phyloP scores from a whole-genome alignment of 1,140 invertebrate species.

The Drosophila pachea region DNA sequence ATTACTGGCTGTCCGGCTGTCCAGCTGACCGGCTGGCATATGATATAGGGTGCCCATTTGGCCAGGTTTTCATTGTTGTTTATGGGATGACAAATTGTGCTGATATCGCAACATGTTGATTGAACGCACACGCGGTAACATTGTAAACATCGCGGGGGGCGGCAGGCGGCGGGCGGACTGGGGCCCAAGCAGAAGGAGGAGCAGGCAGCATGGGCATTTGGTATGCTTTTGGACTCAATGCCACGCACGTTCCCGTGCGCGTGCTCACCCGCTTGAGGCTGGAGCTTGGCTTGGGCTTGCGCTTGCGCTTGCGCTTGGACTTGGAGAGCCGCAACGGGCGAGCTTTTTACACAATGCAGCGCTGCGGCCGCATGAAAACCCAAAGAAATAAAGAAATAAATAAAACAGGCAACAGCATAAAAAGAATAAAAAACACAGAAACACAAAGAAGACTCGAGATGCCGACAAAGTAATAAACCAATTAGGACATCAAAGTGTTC shows the following conservation, averaged over 20 bases:
- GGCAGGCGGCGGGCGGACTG: background rate
- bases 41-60: conserved; percentile 42
- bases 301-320: conserved; percentile 23
- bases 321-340: conserved; percentile 41
- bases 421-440: conserved; percentile 40
- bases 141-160: conserved; percentile 43
- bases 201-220: conserved; percentile 1
- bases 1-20: conserved; percentile 15
- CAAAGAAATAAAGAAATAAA: conserved; percentile 76
- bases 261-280: conserved; percentile 58
- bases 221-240: conserved; percentile 32
- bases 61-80: conserved; percentile 53
- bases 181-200: background rate
- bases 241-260: conserved; percentile 46
- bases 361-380: conserved; percentile 57
- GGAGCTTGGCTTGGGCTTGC: conserved; percentile 20
- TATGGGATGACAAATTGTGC: conserved; percentile 76
- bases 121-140: conserved; percentile 74
- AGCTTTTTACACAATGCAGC: conserved; percentile 53
- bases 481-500: conserved; percentile 77
- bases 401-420: conserved; percentile 73
- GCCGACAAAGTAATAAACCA: conserved; percentile 77
- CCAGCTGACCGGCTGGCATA: conserved; percentile 18
- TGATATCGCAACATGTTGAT: conserved; percentile 77
- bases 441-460: conserved; percentile 69